Conservation (phyloP, 2,888 invertebrate species). For the Pogonocherus hispidulus region DNA sequence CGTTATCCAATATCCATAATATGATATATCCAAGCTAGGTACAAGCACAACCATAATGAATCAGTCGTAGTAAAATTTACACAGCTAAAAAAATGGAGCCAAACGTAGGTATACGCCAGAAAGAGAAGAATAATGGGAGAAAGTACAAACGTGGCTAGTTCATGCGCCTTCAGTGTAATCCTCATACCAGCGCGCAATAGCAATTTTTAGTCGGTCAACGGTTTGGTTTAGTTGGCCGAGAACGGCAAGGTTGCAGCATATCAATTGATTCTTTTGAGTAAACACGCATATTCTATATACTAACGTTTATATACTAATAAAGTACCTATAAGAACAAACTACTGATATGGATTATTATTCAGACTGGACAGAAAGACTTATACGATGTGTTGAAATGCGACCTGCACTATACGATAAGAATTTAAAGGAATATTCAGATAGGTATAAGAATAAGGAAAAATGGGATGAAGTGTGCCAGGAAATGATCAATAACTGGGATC, state of each 20-base stretch:
- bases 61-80: too few species aligned
- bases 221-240: background rate
- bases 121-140: background rate
- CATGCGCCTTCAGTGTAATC: background rate
- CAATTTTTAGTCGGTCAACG: conserved; percentile 4
- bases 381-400: background rate
- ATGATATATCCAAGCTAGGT: too few species aligned
- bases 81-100: too few species aligned
- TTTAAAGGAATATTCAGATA: background rate
- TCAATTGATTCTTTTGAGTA: background rate
- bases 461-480: background rate
- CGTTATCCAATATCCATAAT: too few species aligned
- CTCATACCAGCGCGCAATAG: background rate
- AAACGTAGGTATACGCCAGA: too few species aligned
- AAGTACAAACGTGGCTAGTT: background rate
- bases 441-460: background rate
- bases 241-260: background rate
- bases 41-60: too few species aligned
- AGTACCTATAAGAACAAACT: background rate
- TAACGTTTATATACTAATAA: too few species aligned
- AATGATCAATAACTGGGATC: background rate
- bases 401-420: background rate
- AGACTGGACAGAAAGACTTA: background rate
- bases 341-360: background rate
- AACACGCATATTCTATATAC: too few species aligned